These are phyloP conservation scores for Epizoanthus illoricatus DNA, from an alignment of 92 coral and sea anemone genomes.

Conservation along the genomic window DNA sequence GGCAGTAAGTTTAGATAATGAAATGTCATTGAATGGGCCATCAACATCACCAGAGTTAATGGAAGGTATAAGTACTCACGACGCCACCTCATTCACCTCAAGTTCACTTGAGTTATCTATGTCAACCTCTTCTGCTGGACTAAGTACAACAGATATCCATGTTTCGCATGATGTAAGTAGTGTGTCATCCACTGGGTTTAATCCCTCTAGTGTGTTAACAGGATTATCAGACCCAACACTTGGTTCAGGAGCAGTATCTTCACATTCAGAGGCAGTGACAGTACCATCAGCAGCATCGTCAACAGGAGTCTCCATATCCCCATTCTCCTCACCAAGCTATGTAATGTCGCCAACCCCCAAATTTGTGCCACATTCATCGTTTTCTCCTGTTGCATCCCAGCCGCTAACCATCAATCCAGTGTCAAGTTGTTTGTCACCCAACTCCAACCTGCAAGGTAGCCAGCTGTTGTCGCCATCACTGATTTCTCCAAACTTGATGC, in stretches of 20 bases:
- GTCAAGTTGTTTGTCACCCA: slow-evolving; percentile 73
- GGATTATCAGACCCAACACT: slow-evolving; percentile 67
- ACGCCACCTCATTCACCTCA: slow-evolving; percentile 26
- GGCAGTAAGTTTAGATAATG: neutral
- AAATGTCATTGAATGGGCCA: slow-evolving; percentile 22
- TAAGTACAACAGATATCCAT: slow-evolving; percentile 24
- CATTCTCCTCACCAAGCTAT: slow-evolving; percentile 74
- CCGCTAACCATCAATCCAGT: slow-evolving; percentile 84
- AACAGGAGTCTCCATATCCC: slow-evolving; percentile 51
- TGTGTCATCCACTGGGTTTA: slow-evolving; percentile 16
- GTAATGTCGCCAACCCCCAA: slow-evolving; percentile 75
- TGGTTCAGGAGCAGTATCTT: slow-evolving; percentile 64
- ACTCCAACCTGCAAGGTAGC: slow-evolving; percentile 63
- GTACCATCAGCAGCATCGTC: slow-evolving; percentile 42
- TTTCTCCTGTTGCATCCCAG: slow-evolving; percentile 75
- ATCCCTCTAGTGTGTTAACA: slow-evolving; percentile 49
- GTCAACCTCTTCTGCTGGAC: slow-evolving; percentile 28
- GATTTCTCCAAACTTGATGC: slow-evolving; percentile 62
- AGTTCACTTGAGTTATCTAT: slow-evolving; percentile 26
- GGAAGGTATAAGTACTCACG: slow-evolving; percentile 16
- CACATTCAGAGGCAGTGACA: slow-evolving; percentile 39
- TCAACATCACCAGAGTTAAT: slow-evolving; percentile 26
- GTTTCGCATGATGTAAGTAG: slow-evolving; percentile 21
- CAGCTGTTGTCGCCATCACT: slow-evolving; percentile 84
- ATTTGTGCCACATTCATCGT: slow-evolving; percentile 56